phyloP scores from a whole-genome alignment of 2,113 vertebrate genomes.

The Rhinichthys klamathensis region DNA sequence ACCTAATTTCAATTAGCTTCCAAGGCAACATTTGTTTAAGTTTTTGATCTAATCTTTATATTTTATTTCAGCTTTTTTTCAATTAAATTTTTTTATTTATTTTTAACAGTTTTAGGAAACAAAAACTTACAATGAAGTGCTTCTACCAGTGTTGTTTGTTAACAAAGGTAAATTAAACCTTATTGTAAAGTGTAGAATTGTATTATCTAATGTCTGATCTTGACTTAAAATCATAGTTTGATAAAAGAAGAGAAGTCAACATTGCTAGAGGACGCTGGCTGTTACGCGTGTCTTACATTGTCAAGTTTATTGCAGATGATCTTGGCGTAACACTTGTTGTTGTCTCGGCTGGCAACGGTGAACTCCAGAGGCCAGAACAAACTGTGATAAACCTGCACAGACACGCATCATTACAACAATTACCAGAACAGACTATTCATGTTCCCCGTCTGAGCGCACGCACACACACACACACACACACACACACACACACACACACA shows the following conservation, averaged over 20 bases:
- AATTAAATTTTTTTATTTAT: background rate
- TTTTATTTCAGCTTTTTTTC: background rate
- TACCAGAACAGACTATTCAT: background rate
- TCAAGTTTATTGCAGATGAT: constrained; percentile 90
- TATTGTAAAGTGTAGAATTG: too few species aligned
- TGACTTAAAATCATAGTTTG: background rate
- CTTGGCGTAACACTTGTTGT: constrained; percentile 90
- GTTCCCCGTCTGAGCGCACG: too few species aligned
- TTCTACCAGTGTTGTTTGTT: too few species aligned
- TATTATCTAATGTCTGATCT: too few species aligned
- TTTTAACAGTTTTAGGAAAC: background rate
- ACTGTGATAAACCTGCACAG: constrained; percentile 86
- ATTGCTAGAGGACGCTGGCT: background rate
- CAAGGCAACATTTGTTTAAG: too few species aligned
- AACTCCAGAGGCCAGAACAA: constrained; percentile 96
- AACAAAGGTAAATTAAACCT: too few species aligned
- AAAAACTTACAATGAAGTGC: background rate
- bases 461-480: constrained; percentile 61
- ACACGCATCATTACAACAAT: background rate
- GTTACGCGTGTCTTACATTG: constrained; percentile 74
- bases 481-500: too few species aligned
- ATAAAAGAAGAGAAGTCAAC: background rate
- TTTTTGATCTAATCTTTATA: too few species aligned
- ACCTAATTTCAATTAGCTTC: too few species aligned
- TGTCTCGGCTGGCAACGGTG: constrained; percentile 87